Base-by-base conservation (phyloP, 2,113 vertebrate species). In the Cynopterus brachyotis region DNA sequence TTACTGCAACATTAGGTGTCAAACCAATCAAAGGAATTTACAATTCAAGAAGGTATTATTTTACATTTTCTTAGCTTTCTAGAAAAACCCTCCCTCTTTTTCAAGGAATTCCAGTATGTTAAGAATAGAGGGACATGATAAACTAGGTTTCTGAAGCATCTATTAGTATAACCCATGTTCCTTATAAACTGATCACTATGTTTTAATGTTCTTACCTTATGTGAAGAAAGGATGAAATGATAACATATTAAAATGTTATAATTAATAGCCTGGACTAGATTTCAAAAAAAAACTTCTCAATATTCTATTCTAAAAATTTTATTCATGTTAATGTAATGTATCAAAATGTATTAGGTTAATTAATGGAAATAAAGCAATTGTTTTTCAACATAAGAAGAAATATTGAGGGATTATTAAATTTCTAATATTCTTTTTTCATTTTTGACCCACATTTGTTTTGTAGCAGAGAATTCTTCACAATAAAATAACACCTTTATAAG, bases 341-440 rank as follows among this genome's bases (percentile, higher is more conserved):
- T 16, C 69, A 26, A 81, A 59, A 85, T 85, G 24, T 94, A 94
- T 67, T 70, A 70, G 40, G 40, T 59, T 96, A 83, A 96, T 89
- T 78, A 91, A 87, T 70, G n/a, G 59, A 91, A 73, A 40, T 50
- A 92, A 88, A 42, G 28, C 5, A 88, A 55, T 0, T 93, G 1
- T 37, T 47, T 95, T 83, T 94, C 53, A 91, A 28, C 13, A 75
- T 72, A 87, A 57, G 50, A 89, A 93, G 37, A 94, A 96, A 86
- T 84, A 22, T 4, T 8, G 12, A 59, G n/a, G 1, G 35, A 64
- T 79, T 84, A 80, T 91, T 69, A 93, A 73, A 82, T 66, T 92
- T 45, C 92, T 75, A 60, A 76, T 47, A 13, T 47, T 47, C 11
- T 62, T 9, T 67, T 93, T 81, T 20, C 57, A n/a, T 62, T 75